Evolutionary conservation across 2,113 vertebrate genomes (phyloP).

Genomic region (Mesitornis unicolor): DNA sequence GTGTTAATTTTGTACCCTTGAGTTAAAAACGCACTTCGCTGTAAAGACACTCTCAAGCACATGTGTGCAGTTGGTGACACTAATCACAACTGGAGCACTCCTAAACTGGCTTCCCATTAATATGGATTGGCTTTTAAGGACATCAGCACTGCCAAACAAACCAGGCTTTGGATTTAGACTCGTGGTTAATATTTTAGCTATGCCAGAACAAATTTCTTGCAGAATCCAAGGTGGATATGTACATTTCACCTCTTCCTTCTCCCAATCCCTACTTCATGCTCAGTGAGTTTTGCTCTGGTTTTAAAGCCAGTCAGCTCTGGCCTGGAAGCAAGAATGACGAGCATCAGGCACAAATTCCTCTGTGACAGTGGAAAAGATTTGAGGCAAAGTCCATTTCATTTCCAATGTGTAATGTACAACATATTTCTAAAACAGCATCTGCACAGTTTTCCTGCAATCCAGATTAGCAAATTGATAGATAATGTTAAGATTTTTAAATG

Average conservation of each 20-base stretch:
- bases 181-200: neutral
- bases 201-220: neutral
- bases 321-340: neutral
- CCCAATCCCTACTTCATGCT: neutral
- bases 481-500: neutral
- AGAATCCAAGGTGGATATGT: neutral
- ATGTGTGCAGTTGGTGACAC: neutral
- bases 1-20: neutral
- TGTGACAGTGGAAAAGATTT: neutral
- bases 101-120: neutral
- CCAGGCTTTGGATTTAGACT: neutral
- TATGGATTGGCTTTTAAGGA: neutral
- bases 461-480: neutral
- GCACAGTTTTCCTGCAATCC: neutral
- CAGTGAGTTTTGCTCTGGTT: neutral
- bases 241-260: neutral
- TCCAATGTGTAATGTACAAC: neutral
- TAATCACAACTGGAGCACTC: neutral
- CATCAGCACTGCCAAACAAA: neutral
- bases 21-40: neutral
- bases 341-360: constrained; percentile 19
- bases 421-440: neutral
- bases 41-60: neutral
- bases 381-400: neutral
- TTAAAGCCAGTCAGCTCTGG: neutral